A percentile compares a stretch with the other conserved stretches of the same genome.
These are phyloP conservation scores for Eurystomus gularis DNA, from an alignment of 2,113 vertebrate species.

Conservation along the genomic window DNA sequence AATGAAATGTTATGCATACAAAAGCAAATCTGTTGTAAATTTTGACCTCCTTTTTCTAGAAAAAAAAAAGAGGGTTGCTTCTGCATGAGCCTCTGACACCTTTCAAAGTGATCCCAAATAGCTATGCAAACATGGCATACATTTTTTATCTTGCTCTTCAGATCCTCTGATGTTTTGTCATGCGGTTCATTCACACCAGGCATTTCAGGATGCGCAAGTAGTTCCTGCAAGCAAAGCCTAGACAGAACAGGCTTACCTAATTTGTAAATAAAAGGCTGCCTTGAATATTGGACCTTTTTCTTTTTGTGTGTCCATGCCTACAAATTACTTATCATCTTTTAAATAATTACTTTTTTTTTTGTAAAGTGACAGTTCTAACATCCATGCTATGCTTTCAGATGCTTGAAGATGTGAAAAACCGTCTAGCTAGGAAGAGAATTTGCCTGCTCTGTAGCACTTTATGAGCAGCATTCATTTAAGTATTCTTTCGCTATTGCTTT, in stretches of 20 bases:
- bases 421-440: background rate
- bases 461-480: background rate
- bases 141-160: conserved; percentile 23
- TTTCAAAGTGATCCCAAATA: conserved; percentile 12
- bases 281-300: background rate
- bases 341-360: conserved; percentile 31
- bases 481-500: conserved; percentile 28
- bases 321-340: conserved; percentile 2
- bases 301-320: background rate
- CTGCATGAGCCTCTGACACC: background rate
- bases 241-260: background rate
- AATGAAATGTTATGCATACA: background rate
- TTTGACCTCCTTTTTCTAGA: conserved; percentile 31
- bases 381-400: background rate
- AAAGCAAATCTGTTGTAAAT: conserved; percentile 40
- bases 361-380: background rate
- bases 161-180: conserved; percentile 21
- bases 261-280: background rate
- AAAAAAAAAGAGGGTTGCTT: background rate
- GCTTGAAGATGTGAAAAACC: conserved; percentile 1
- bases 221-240: background rate
- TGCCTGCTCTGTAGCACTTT: conserved; percentile 20
- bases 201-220: background rate
- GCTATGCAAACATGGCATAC: background rate
- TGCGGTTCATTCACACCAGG: background rate